A percentile compares a stretch with the other conserved stretches of the same genome.
phyloP scores from a whole-genome alignment of 2,888 invertebrate species.

The Nymphalis polychloros region DNA sequence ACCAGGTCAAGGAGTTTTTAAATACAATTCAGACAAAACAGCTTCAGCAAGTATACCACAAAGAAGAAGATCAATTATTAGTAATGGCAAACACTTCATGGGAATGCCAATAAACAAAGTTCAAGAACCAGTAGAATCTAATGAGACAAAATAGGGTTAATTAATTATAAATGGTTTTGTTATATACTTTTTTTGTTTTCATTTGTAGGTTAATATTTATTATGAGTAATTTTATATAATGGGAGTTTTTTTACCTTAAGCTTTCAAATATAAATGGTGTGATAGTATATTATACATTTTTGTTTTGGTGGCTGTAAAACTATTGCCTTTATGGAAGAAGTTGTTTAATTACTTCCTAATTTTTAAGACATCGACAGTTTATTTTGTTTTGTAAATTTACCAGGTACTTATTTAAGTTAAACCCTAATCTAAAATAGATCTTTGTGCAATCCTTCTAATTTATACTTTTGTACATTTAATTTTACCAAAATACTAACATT shows the following conservation, averaged over 20 bases:
- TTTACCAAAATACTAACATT: too few species aligned
- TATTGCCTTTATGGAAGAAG: not conserved
- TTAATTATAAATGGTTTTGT: slow-evolving; percentile 16
- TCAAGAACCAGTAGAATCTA: slow-evolving; percentile 61
- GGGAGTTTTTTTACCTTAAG: not conserved
- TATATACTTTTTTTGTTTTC: slow-evolving; percentile 7
- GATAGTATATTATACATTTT: not conserved
- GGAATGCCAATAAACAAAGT: slow-evolving; percentile 87
- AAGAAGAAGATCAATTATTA: slow-evolving; percentile 68
- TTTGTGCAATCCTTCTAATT: too few species aligned
- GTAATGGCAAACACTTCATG: slow-evolving; percentile 86
- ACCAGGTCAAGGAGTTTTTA: slow-evolving; percentile 90
- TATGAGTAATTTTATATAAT: not conserved
- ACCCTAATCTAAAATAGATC: too few species aligned
- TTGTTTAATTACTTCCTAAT: slow-evolving; percentile 8
- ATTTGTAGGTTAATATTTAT: slow-evolving; percentile 11
- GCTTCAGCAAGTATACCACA: slow-evolving; percentile 51
- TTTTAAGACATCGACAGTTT: not conserved
- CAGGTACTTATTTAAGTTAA: not conserved
- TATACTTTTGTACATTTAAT: too few species aligned
- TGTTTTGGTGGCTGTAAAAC: slow-evolving; percentile 7
- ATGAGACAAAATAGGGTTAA: slow-evolving; percentile 57
- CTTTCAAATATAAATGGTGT: slow-evolving; percentile 13
- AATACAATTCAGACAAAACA: slow-evolving; percentile 84
- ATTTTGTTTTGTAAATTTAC: not conserved